Conservation (phyloP, 2,888 invertebrate species). For the Dryomyza anilis region DNA sequence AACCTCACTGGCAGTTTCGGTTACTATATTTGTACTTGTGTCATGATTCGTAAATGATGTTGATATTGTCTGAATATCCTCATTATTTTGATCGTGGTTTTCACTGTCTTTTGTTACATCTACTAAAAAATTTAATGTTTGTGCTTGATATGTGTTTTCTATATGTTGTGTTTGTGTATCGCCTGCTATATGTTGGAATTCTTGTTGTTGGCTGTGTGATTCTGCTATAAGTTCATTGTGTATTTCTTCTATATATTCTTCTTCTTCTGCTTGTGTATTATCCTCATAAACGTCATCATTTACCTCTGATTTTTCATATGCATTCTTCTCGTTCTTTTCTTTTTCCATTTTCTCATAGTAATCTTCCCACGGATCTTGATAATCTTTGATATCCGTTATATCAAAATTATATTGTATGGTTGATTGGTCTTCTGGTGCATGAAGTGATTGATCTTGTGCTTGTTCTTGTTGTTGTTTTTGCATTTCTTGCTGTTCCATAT, state of each 20-base stretch:
- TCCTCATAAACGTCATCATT: background rate
- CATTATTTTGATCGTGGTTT: no score
- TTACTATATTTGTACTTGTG: slow-evolving; percentile 19
- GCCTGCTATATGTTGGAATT: background rate
- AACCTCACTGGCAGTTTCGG: background rate
- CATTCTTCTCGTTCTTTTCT: slow-evolving; percentile 24
- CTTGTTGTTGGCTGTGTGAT: slow-evolving; percentile 2
- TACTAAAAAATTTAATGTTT: no score
- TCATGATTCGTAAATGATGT: slow-evolving; percentile 3
- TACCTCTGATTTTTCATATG: no score
- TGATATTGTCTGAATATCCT: background rate
- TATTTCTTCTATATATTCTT: background rate
- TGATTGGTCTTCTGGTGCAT: slow-evolving; percentile 9
- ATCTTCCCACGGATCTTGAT: slow-evolving; percentile 77
- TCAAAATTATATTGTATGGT: slow-evolving; percentile 13
- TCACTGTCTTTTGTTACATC: no score
- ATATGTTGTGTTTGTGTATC: background rate
- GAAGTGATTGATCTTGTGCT: slow-evolving; percentile 6
- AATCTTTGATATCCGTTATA: slow-evolving; percentile 47
- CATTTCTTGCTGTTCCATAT: slow-evolving; percentile 23
- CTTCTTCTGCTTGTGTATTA: background rate
- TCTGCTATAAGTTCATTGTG: background rate
- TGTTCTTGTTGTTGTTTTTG: slow-evolving; percentile 12
- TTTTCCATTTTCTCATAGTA: slow-evolving; percentile 66
- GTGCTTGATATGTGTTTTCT: no score